phyloP scores from a whole-genome alignment of 1,140 invertebrate genomes.

The Neocloeon triangulifer region DNA sequence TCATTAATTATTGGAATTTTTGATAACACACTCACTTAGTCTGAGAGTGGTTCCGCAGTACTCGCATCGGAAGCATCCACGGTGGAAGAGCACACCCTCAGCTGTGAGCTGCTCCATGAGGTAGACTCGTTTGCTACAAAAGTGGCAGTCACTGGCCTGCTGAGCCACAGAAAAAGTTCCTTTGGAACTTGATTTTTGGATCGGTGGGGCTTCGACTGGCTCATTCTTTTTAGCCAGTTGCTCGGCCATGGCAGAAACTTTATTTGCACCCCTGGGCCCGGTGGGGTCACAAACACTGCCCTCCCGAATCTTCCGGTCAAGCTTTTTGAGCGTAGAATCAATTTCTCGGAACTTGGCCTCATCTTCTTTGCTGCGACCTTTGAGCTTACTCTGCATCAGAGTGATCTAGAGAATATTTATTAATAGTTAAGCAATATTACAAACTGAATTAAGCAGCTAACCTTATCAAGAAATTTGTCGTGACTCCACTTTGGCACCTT shows the following conservation, averaged over 20 bases:
- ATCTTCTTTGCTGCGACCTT: constrained; percentile 22
- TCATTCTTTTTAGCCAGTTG: constrained; percentile 44
- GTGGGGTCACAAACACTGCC: constrained; percentile 37
- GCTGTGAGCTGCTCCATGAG: constrained; percentile 67
- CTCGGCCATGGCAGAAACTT: constrained; percentile 69
- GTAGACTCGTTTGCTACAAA: constrained; percentile 71
- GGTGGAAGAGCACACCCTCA: constrained; percentile 70
- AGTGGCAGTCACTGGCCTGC: constrained; percentile 60
- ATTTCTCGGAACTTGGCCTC: constrained; percentile 40
- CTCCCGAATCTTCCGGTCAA: constrained; percentile 61
- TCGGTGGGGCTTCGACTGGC: constrained; percentile 17
- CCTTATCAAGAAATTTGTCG: constrained; percentile 37
- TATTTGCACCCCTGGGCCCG: constrained; percentile 46
- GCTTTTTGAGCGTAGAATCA: constrained; percentile 53
- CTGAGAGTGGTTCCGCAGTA: constrained; percentile 44
- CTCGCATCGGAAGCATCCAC: constrained; percentile 58
- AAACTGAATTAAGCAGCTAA: constrained; percentile 6
- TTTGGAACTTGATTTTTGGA: constrained; percentile 36
- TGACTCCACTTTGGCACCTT: constrained; percentile 77
- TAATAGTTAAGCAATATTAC: not conserved
- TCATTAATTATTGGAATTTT: not conserved
- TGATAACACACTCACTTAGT: constrained; percentile 24
- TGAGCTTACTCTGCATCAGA: constrained; percentile 28
- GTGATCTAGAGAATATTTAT: not conserved
- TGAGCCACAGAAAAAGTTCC: constrained; percentile 29